Percentiles rank a stretch among this genome's conserved stretches.
These are phyloP conservation scores for Enteromius afrohamiltoni DNA, from an alignment of 2,797 vertebrate genomes.

Conservation along the genomic window DNA sequence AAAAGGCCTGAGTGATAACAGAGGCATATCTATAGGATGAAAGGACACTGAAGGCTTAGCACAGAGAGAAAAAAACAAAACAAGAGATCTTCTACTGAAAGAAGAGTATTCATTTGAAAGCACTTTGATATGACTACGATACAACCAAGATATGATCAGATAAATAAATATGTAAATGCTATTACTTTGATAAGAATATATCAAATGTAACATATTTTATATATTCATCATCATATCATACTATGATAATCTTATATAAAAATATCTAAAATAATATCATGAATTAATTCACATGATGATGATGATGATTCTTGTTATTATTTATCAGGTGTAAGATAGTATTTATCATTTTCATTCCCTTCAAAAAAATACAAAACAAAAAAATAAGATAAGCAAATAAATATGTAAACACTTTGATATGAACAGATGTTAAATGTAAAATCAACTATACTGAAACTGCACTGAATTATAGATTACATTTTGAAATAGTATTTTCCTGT, in stretches of 20 bases:
- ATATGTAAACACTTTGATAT: background rate
- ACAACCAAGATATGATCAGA: background rate
- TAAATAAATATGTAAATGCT: background rate
- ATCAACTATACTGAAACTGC: background rate
- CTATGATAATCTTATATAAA: no score
- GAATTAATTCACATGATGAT: background rate
- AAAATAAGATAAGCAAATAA: background rate
- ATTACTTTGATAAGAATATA: background rate
- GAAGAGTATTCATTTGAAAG: background rate
- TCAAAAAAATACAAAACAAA: background rate
- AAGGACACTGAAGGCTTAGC: background rate
- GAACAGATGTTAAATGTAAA: background rate
- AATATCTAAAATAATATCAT: no score
- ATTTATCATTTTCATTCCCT: background rate
- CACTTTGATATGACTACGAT: background rate
- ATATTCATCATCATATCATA: background rate
- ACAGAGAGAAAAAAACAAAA: background rate
- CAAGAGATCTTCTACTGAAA: background rate
- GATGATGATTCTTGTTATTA: background rate
- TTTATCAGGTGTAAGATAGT: background rate
- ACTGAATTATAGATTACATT: background rate
- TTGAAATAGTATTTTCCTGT: background rate
- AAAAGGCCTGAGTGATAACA: slow-evolving; percentile 7
- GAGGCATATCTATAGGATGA: background rate
- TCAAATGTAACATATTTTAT: background rate